Evolutionary conservation across 2,888 invertebrate genomes (phyloP), one percentile per base, ranked within the genome.

Genomic region (Aproaerema taeniolella): DNA sequence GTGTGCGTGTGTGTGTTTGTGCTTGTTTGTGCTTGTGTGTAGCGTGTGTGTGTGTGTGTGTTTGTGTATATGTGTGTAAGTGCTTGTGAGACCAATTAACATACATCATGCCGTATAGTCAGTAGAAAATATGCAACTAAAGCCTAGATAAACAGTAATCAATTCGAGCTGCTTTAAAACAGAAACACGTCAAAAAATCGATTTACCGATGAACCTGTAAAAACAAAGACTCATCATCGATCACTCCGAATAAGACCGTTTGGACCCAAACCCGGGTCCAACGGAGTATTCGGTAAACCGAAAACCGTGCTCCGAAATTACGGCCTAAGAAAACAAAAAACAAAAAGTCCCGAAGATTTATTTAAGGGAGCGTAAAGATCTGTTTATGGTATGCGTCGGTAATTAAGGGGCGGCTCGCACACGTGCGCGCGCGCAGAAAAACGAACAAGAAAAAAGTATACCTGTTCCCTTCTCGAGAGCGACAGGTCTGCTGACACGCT

Each of bases 321-420:
- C 66, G 62, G 66, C 50, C 77, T 78, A 78, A 82, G 82, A 74
- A 83, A 81, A 83, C 83, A 74, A 80, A 70, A 61, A 70, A 72
- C 31, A 15, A 39, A 33, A 34, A 16, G 10, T 55, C 55, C 50
- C 69, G 71, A 81, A 83, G 86, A 86, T 86, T 85, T 86, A 86
- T 85, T 85, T 85, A 85, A 86, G 76, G 85, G 77, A 83, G 83
- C 86, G 85, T 85, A 85, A 86, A 86, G 83, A 85, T 86, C 82
- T 86, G 86, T 86, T 86, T 86, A 86, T 86, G 86, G 86, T 86
- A 86, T 86, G 86, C 82, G 85, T 78, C 71, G 72, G 81, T 86
- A 86, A 86, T 86, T 85, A 86, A 85, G 85, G 85, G 81, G 78
- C 73, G 77, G 80, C 63, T 55, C 61, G 75, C 80, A 83, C 83